Conservation (phyloP, 2,888 invertebrate species). For the Drosophila robusta region DNA sequence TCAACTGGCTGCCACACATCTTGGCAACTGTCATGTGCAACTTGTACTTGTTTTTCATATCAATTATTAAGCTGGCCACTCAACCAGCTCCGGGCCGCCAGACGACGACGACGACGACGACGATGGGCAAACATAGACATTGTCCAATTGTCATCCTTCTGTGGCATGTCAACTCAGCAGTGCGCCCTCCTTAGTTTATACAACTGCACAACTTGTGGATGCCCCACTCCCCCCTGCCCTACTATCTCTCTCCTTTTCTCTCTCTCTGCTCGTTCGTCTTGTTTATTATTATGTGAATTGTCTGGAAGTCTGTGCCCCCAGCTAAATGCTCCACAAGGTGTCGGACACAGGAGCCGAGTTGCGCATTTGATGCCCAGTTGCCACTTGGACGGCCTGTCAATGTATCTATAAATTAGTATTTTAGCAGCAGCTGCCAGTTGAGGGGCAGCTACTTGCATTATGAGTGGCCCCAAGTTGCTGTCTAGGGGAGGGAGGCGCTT, state of each 20-base stretch:
- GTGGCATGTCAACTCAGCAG: conserved; percentile 63
- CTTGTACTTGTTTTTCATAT: conserved; percentile 73
- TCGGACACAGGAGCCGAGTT: conserved; percentile 72
- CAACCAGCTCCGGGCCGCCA: conserved; percentile 14
- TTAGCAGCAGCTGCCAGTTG: conserved; percentile 62
- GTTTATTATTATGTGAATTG: conserved; percentile 76
- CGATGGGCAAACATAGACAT: conserved; percentile 68
- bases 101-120: conserved; percentile 31
- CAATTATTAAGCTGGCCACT: conserved; percentile 76
- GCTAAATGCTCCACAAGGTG: conserved; percentile 59
- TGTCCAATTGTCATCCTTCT: conserved; percentile 79
- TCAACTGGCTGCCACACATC: conserved; percentile 37
- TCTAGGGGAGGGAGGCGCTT: not conserved
- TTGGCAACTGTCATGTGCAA: conserved; percentile 68
- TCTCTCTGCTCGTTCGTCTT: conserved; percentile 45
- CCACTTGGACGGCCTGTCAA: conserved; percentile 69
- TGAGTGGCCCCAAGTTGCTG: conserved; percentile 54
- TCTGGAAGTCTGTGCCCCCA: conserved; percentile 39
- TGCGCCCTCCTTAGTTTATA: conserved; percentile 66
- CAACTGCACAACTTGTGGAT: conserved; percentile 77
- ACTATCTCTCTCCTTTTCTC: not conserved
- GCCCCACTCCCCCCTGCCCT: too few relatives aligned
- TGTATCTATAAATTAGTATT: conserved; percentile 82
- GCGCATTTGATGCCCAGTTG: conserved; percentile 72
- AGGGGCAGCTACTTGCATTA: conserved; percentile 58